These are phyloP conservation scores for Cecidostiba fungosa DNA, from an alignment of 2,888 invertebrate species.

Conservation along the genomic window DNA sequence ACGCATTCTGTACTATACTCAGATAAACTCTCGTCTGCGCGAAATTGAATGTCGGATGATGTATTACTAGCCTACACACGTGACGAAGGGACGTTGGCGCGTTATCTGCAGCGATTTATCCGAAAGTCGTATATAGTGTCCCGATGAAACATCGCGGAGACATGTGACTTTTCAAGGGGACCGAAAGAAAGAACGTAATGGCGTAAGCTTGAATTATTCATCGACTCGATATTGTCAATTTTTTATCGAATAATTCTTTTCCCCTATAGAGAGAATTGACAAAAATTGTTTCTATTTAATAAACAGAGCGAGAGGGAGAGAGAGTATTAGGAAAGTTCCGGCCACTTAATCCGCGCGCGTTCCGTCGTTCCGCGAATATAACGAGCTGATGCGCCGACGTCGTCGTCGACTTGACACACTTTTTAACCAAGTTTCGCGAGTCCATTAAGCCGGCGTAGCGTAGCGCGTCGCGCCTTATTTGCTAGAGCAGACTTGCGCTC, in stretches of 20 bases:
- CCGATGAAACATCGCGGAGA: conserved; percentile 38
- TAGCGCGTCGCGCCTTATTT: conserved; percentile 7
- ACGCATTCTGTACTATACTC: conserved; percentile 42
- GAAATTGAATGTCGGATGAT: conserved; percentile 60
- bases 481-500: neutral
- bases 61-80: conserved; percentile 40
- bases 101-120: conserved; percentile 54
- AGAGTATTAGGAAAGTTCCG: neutral
- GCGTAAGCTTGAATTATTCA: neutral
- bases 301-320: neutral
- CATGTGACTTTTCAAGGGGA: neutral
- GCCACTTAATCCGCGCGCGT: conserved; percentile 18
- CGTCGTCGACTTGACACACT: conserved; percentile 36
- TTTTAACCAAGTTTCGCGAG: conserved; percentile 48
- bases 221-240: neutral
- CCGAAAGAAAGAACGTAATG: too few species aligned
- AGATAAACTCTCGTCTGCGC: conserved; percentile 35
- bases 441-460: conserved; percentile 24
- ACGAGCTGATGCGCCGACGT: neutral
- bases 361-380: neutral
- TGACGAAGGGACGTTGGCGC: conserved; percentile 49
- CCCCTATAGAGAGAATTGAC: neutral
- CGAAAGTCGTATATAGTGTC: conserved; percentile 52
- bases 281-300: conserved; percentile 4
- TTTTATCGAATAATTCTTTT: neutral